phyloP scores from a whole-genome alignment of 2,888 invertebrate genomes.

The Coronaproctus castanopsis region DNA sequence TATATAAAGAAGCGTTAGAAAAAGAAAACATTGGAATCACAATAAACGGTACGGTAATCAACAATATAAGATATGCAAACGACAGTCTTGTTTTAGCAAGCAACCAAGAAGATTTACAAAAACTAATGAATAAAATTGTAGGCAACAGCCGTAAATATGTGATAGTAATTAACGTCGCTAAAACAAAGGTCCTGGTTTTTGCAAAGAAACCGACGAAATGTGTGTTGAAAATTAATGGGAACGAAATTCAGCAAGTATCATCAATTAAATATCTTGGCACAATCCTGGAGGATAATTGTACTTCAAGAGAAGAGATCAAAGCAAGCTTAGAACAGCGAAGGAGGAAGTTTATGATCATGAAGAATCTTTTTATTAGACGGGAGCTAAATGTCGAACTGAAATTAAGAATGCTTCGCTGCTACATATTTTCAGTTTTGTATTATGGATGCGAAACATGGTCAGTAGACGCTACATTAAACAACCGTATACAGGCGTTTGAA shows the following conservation, averaged over 20 bases:
- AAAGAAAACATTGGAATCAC: background rate
- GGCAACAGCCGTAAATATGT: background rate
- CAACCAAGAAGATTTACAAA: background rate
- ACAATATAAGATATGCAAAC: background rate
- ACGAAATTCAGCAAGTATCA: background rate
- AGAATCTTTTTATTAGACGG: background rate
- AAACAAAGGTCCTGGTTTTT: background rate
- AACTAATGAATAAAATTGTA: background rate
- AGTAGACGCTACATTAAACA: background rate
- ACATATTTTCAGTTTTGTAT: background rate
- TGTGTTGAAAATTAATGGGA: background rate
- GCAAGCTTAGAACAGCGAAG: background rate
- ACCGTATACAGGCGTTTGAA: too few species aligned
- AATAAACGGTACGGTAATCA: background rate
- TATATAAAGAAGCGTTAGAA: background rate
- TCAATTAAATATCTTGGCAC: background rate
- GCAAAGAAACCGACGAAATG: background rate
- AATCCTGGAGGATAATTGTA: background rate
- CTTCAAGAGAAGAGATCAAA: background rate
- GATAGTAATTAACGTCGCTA: background rate
- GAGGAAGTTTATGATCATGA: background rate
- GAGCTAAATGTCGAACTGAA: background rate
- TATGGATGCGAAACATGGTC: background rate
- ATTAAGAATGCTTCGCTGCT: background rate
- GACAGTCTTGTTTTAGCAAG: background rate